phyloP scores from a whole-genome alignment of 2,888 invertebrate species.

The Leptinotarsa tumamoca region DNA sequence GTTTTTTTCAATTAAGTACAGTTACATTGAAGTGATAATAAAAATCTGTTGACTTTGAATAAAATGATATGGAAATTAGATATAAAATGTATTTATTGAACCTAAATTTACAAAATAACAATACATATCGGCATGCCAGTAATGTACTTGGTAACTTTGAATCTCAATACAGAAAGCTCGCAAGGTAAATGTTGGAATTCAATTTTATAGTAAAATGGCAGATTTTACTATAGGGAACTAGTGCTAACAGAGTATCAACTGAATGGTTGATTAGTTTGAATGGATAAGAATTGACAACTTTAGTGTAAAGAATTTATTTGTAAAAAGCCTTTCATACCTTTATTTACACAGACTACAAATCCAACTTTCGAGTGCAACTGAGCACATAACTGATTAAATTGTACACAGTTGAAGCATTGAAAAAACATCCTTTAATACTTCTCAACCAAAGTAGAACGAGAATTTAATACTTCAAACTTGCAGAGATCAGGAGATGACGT shows the following conservation, averaged over 20 bases:
- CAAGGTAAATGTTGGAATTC: not conserved
- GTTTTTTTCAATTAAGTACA: too few species aligned
- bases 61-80: constrained; percentile 34
- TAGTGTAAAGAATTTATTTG: constrained; percentile 62
- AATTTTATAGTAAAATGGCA: constrained; percentile 3
- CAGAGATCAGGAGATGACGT: constrained; percentile 41
- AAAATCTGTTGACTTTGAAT: constrained; percentile 26
- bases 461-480: constrained; percentile 30
- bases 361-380: constrained; percentile 59
- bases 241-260: not conserved
- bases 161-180: constrained; percentile 11
- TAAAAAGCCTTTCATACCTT: constrained; percentile 67
- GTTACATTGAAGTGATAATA: not conserved
- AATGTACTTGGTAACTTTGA: constrained; percentile 35
- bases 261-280: constrained; percentile 24
- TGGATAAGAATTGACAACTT: constrained; percentile 40
- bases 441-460: constrained; percentile 35
- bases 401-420: constrained; percentile 50
- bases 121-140: constrained; percentile 36
- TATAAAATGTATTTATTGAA: constrained; percentile 43
- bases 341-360: constrained; percentile 65
- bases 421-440: constrained; percentile 45
- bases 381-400: constrained; percentile 57
- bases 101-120: constrained; percentile 40
- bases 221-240: not conserved